phyloP scores from a whole-genome alignment of 2,797 vertebrate species.

The Gastrophryne carolinensis region DNA sequence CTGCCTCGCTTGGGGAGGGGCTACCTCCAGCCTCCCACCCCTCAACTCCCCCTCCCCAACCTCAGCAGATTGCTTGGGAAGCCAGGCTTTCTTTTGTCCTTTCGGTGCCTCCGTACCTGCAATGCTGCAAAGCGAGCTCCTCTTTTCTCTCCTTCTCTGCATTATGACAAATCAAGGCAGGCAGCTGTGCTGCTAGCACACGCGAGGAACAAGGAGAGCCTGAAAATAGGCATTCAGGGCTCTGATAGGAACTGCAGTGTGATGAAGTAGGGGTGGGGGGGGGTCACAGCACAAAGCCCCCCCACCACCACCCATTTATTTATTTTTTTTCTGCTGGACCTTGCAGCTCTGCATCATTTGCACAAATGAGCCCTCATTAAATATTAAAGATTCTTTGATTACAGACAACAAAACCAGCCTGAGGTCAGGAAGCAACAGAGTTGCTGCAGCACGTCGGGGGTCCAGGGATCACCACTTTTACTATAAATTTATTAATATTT shows the following conservation, averaged over 20 bases:
- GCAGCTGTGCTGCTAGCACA: constrained; percentile 69
- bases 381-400: constrained; percentile 34
- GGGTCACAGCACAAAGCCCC: constrained; percentile 17
- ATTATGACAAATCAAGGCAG: constrained; percentile 91
- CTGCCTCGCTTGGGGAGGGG: constrained; percentile 45
- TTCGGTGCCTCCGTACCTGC: constrained; percentile 81
- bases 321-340: not conserved
- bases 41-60: constrained; percentile 5
- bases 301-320: not conserved
- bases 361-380: constrained; percentile 28
- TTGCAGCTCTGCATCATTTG: not conserved
- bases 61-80: constrained; percentile 56
- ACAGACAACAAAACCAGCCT: constrained; percentile 13
- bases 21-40: constrained; percentile 26
- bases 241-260: constrained; percentile 37
- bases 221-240: constrained; percentile 36
- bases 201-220: constrained; percentile 27
- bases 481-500: no score
- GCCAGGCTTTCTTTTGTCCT: constrained; percentile 68
- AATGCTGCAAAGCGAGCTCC: constrained; percentile 79
- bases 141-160: constrained; percentile 77
- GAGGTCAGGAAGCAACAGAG: not conserved
- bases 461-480: not conserved
- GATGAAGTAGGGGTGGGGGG: not conserved
- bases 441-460: not conserved